Conservation (phyloP, 2,888 invertebrate species). For the Allophyes oxyacanthae region DNA sequence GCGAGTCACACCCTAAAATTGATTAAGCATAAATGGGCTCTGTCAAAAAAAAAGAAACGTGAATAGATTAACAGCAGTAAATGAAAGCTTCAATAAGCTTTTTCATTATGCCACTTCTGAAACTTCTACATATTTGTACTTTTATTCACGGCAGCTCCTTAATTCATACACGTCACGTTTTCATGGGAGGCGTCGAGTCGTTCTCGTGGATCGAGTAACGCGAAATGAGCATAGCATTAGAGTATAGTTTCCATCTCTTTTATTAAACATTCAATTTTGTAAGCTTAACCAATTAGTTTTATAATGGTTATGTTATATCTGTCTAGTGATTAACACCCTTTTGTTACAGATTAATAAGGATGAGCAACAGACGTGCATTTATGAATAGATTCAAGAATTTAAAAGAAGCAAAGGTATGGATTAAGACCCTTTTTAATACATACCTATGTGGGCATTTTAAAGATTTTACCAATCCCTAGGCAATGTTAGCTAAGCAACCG, state of each 20-base stretch:
- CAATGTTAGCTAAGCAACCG: too few species aligned
- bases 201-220: slow-evolving; percentile 75
- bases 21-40: too few species aligned
- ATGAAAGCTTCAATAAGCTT: too few species aligned
- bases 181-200: slow-evolving; percentile 73
- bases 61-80: too few species aligned
- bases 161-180: slow-evolving; percentile 87
- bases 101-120: slow-evolving; percentile 55
- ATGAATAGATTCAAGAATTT: not conserved
- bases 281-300: slow-evolving; percentile 43
- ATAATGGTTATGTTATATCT: slow-evolving; percentile 7
- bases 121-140: slow-evolving; percentile 51
- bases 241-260: slow-evolving; percentile 72
- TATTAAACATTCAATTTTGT: slow-evolving; percentile 62
- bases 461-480: too few species aligned
- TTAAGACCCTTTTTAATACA: too few species aligned
- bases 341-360: not conserved
- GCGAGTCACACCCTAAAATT: too few species aligned
- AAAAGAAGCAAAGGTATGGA: too few species aligned
- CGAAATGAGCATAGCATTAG: slow-evolving; percentile 75
- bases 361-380: too few species aligned
- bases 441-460: too few species aligned
- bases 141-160: slow-evolving; percentile 75
- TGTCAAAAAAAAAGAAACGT: too few species aligned
- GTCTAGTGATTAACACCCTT: not conserved